Base-by-base conservation (phyloP, 2,888 invertebrate genomes). In the Hypselothyrea guttata region DNA sequence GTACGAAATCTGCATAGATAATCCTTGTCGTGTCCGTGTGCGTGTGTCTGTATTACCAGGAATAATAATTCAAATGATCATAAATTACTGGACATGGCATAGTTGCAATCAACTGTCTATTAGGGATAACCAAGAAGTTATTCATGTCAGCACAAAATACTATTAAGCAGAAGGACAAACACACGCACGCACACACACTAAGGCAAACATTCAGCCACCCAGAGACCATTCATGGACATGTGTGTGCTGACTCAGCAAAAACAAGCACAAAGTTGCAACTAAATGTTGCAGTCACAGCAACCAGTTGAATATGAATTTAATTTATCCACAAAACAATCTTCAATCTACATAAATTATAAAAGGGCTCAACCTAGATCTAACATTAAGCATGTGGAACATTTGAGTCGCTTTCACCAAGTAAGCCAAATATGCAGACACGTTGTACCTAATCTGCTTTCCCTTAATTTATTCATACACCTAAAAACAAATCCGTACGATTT, bases 281-380 rank as follows among this genome's bases (percentile, higher is more conserved):
- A 55, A 58, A 58, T 46, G 46, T 57, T 33, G 44, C 51, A 71
- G 38, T 42, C 18, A 35, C 28, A 48, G 35, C 16, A 83, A 85
- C 85, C 38, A 85, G 78, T 78, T 75, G 76, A 78, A 85, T 75
- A 38, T 54, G 35, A 44, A 73, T 58, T 63, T 34, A 35, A 60
- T 58, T 62, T 42, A 35, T 44, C 11, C 56, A 46, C 34, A 13
- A 22, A 18, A 38, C 7, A 46, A n/a, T 8, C 28, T 31, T 11
- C n/a, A 11, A 15, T 27, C 7, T 7, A 12, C 27, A 27, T 41
- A 18, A 27, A 4, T 27, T 16, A 28, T 22, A 22, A 22, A 22
- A 22, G 5, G 22, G 22, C 22, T 2, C 22, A 22, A 22, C 5
- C 2, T 4, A 22, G 22, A 22, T 22, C 3, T 22, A 22, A 22